These are phyloP conservation scores for Cosmopolites sordidus DNA, from an alignment of 2,888 invertebrate species.

Conservation along the genomic window DNA sequence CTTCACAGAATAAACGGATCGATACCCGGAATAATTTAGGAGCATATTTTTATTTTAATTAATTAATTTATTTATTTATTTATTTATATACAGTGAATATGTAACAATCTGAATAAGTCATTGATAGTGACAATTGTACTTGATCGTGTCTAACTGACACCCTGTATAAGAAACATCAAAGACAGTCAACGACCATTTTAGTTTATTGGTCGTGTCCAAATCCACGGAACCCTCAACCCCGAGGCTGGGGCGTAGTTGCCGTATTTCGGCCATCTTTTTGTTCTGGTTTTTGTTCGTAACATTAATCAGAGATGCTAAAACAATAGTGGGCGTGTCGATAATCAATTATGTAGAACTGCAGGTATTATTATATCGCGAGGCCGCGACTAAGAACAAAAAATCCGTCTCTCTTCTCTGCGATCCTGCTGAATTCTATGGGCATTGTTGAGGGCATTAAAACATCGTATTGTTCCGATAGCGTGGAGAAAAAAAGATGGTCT, in stretches of 20 bases:
- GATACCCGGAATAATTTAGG: too few relatives aligned
- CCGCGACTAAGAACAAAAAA: background rate
- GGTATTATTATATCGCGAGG: slow-evolving; percentile 43
- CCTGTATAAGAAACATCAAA: too few relatives aligned
- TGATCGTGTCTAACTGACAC: too few relatives aligned
- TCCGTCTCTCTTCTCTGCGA: background rate
- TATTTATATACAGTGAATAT: too few relatives aligned
- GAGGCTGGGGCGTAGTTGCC: background rate
- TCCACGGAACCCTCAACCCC: too few relatives aligned
- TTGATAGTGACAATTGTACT: too few relatives aligned
- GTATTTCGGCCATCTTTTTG: slow-evolving; percentile 21
- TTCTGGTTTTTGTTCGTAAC: slow-evolving; percentile 38
- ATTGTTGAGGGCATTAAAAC: background rate
- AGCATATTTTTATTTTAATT: too few relatives aligned
- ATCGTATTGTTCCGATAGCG: background rate
- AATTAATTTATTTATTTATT: too few relatives aligned
- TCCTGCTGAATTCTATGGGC: slow-evolving; percentile 1
- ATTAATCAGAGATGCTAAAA: slow-evolving; percentile 48
- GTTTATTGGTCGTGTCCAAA: too few relatives aligned
- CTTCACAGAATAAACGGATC: too few relatives aligned
- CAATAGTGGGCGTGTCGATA: slow-evolving; percentile 48
- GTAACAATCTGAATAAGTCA: too few relatives aligned
- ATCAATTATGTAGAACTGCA: slow-evolving; percentile 45
- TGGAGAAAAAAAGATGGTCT: background rate
- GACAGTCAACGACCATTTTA: too few relatives aligned